Evolutionary conservation across 1,140 invertebrate genomes (phyloP), one percentile per base, ranked within the genome.

Genomic region (Drosophila kikkawai): DNA sequence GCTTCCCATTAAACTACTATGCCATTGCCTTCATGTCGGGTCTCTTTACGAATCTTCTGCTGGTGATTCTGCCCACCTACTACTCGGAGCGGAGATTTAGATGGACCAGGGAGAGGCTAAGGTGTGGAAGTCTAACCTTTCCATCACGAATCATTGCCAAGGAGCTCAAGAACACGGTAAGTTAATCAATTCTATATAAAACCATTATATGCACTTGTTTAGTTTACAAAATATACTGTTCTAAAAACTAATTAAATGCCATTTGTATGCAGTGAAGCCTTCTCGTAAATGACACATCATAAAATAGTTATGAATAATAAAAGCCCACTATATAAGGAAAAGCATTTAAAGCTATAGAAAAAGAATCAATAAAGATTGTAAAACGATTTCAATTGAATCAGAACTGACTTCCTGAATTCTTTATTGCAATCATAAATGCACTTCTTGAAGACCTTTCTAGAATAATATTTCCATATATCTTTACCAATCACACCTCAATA

Each of bases 61-160:
- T 88, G 36, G 58, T 84, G 4, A 67, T 88, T 32, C n/a, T 55
- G 5, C 29, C 76, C 17, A 73, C 70, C 7, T 79, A 79, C 26
- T 37, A 68, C 64, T 75, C 65, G 42, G 55, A 50, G 15, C 37
- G 17, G 36, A 11, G 39, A 8, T 80, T 79, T 6, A 37, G 34
- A 8, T 3, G 29, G 8, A 63, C 78, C 13, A 55, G 69, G 17
- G 13, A 42, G 12, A 51, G 8, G 1, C 19, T 87, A 1, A 44
- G 39, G 2, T 8, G 11, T 3, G 47, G 32, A 0, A 41, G 53
- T 0, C 11, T 58, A 8, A 36, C 13, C 1, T 48, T 88, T 51
- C 66, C 77, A 3, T 32, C 59, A 4, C 34, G 29, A 19, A 53
- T 66, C 50, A 68, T 26, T 5, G 39, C 44, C 13, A 84, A 60